Base-by-base conservation (phyloP, 2,888 invertebrate genomes). In the Drosophila differens region DNA sequence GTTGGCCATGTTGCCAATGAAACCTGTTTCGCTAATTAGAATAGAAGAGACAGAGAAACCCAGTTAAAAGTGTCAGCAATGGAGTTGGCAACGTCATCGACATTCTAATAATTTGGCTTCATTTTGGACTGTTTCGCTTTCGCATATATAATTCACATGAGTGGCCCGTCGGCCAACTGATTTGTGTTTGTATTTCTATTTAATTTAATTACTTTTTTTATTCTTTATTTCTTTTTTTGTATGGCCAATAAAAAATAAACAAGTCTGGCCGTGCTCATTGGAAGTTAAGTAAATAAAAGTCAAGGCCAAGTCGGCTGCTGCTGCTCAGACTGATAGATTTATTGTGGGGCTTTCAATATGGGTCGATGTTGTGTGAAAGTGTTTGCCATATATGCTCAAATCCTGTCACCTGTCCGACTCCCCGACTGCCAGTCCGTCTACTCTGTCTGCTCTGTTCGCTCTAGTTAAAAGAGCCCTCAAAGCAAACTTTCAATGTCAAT, bases 201-300 rank as follows among this genome's bases (percentile, higher is more conserved):
- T 61, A 19, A 30, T 79, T 70, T 52, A 52, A 55, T 69, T 82
- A 65, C n/a, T 57, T 63, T 62, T 57, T 66, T 47, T 47, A 22
- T 58, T 39, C 14, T 35, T 12, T 59, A 44, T 39, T 70, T 63
- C 5, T 69, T 62, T 39, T 72, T 63, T 67, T 60, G 47, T 68
- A 54, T 54, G 83, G 70, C 72, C 69, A 76, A 79, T 81, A 88
- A 76, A 85, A 85, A 88, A 76, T 76, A 88, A 85, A 77, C 89
- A 77, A 85, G 83, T 83, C 89, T 81, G 85, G 55, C 44, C 59
- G 52, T 52, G 66, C 71, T 83, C 73, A 79, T 81, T 83, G 77
- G 77, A 81, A 73, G 73, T 71, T 75, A 78, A 76, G 71, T 70
- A 76, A 87, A 85, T 85, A 89, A 86, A 81, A 86, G 87, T 89